Evolutionary conservation across 2,797 vertebrate genomes (phyloP).

Genomic region (Chelonia mydas): DNA sequence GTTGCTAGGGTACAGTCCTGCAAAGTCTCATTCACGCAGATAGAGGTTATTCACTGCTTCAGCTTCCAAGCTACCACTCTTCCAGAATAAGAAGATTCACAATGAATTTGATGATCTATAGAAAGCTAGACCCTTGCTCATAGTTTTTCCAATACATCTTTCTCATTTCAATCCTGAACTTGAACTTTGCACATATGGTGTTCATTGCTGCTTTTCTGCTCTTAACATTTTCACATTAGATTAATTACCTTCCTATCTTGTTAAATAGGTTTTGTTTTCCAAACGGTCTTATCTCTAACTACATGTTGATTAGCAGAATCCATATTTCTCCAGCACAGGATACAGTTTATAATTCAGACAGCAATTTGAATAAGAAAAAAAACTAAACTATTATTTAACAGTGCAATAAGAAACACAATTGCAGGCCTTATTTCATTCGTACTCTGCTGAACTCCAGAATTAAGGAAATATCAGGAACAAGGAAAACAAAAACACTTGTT

Average conservation of each 20-base stretch:
- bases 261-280: not conserved
- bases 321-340: not conserved
- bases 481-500: not conserved
- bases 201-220: not conserved
- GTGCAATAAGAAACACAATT: not conserved
- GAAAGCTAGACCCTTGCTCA: not conserved
- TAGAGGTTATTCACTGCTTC: constrained; percentile 30
- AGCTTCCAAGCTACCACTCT: constrained; percentile 26
- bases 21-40: constrained; percentile 47
- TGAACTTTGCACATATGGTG: not conserved
- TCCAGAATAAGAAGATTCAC: constrained; percentile 26
- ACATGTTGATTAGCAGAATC: not conserved
- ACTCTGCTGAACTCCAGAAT: not conserved
- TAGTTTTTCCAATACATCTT: not conserved
- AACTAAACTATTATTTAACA: not conserved
- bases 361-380: not conserved
- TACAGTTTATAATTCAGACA: not conserved
- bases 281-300: not conserved
- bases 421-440: not conserved
- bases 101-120: not conserved
- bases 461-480: not conserved
- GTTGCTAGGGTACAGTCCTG: constrained; percentile 41
- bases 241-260: not conserved
- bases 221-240: not conserved
- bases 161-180: not conserved